Evolutionary conservation across 2,888 invertebrate genomes (phyloP), one percentile per base, ranked within the genome.

Genomic region (Drosophila macrospina): DNA sequence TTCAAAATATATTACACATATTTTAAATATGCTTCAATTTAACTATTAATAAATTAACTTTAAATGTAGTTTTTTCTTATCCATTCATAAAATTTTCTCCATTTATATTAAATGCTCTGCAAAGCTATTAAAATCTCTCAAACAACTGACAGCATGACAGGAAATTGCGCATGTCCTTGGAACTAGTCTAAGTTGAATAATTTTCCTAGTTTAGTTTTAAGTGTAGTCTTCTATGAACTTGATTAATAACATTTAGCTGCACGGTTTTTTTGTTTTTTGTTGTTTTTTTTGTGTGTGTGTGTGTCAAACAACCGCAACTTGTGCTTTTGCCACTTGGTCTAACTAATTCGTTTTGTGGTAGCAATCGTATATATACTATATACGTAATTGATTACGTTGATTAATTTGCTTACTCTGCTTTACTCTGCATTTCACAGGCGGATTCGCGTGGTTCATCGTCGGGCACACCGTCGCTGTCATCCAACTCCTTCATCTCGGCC

Each of bases 401-500:
- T 28, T 66, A 41, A 74, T 47, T 28, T 1, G 11, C 10, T 28
- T 1, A 10, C 10, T 24, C 28, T 11, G 7, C 7, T 59, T 55
- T 74, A 32, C 24, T 74, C 55, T 78, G 56, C 70, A 59, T 70
- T 70, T 62, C 59, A 65, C 74, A 92, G 92, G 91, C 91, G n/a
- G 92, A 92, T 50, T 90, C 93, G 5, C 90, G 93, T 26, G 90
- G 83, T 10, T 94, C 95, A 0, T 96, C 96, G 11, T 96, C 96
- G 0, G 97, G 96, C 87, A 95, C 95, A 28, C 95, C 95, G 37
- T 97, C 96, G 0, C 94, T 97, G 15, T 97, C 97, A 0, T 96
- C 96, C 26, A 96, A 95, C 1, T 97, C 97, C 0, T 97, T 97
- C 82, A 97, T 96, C 80, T 98, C 98, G 0, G 98, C 98, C 3